phyloP scores from a whole-genome alignment of 2,113 vertebrate genomes.

The Nothocercus julius region DNA sequence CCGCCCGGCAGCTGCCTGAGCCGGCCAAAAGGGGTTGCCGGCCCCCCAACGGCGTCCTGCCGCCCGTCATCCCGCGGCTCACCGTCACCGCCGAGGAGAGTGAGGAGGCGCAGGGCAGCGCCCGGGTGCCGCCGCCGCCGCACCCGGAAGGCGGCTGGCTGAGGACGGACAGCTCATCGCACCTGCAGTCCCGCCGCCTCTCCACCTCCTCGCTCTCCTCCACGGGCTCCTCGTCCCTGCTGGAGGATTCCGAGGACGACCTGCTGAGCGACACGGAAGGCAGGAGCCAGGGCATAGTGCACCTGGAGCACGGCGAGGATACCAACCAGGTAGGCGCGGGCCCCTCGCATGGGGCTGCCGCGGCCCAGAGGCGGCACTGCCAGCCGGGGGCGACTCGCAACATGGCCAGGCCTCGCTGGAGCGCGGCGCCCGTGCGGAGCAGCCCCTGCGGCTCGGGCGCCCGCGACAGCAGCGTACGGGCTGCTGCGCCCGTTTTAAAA shows the following conservation, averaged over 20 bases:
- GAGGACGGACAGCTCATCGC: conserved; percentile 77
- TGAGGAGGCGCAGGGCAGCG: conserved; percentile 73
- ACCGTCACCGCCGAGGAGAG: conserved; percentile 90
- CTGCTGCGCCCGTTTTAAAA: not conserved
- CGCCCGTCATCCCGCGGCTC: conserved; percentile 86
- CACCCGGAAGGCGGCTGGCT: conserved; percentile 66
- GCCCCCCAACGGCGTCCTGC: conserved; percentile 68
- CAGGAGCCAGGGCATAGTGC: conserved; percentile 92
- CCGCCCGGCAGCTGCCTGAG: conserved; percentile 69
- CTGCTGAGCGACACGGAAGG: conserved; percentile 93
- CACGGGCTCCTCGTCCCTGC: conserved; percentile 88
- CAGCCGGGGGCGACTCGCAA: no score
- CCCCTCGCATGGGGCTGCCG: not conserved
- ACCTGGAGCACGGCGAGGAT: conserved; percentile 88
- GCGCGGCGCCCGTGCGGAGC: not conserved
- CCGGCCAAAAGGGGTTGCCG: conserved; percentile 35
- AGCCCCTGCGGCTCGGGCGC: no score
- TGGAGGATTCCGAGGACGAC: conserved; percentile 95
- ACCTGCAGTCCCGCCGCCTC: conserved; percentile 85
- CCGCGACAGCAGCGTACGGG: no score
- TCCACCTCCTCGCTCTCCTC: conserved; percentile 96
- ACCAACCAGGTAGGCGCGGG: conserved; percentile 78
- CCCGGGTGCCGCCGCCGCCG: conserved; percentile 23
- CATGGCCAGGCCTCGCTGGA: not conserved
- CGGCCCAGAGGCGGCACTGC: not conserved